Evolutionary conservation across 2,113 vertebrate species (phyloP).

Genomic region (Dascyllus trimaculatus): DNA sequence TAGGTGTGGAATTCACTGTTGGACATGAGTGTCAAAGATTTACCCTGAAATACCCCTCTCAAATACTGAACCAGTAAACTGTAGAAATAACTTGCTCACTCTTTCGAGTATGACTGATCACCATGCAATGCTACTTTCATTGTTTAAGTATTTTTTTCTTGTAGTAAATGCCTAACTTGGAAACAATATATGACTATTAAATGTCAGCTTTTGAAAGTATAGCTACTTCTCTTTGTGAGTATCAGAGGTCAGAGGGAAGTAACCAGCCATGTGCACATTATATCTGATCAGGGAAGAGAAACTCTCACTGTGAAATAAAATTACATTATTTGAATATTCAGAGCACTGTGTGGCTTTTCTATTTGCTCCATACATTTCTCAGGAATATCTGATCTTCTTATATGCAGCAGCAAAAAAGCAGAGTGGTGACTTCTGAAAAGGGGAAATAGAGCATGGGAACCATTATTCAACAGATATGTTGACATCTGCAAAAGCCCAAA

Average conservation of each 20-base stretch:
- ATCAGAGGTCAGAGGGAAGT: neutral
- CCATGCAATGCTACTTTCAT: neutral
- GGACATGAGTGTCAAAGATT: neutral
- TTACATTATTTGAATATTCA: neutral
- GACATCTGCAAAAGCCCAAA: neutral
- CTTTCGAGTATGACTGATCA: neutral
- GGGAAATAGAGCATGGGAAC: neutral
- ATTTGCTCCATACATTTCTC: neutral
- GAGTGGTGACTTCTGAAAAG: neutral
- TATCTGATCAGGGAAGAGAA: neutral
- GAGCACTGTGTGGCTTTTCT: no score
- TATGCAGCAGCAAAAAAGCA: neutral
- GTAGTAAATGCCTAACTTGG: neutral
- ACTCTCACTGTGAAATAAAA: no score
- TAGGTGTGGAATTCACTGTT: neutral
- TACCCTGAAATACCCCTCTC: neutral
- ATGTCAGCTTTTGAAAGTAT: neutral
- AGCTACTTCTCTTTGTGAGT: neutral
- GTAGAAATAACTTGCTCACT: neutral
- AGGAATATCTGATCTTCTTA: neutral
- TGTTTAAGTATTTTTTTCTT: neutral
- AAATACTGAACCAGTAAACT: neutral
- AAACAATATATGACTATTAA: neutral
- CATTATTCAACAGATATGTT: neutral
- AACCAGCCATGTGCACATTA: neutral